Percentiles rank a stretch among this genome's conserved stretches.
phyloP scores from a whole-genome alignment of 2,113 vertebrate species.

The Nibea albiflora region DNA sequence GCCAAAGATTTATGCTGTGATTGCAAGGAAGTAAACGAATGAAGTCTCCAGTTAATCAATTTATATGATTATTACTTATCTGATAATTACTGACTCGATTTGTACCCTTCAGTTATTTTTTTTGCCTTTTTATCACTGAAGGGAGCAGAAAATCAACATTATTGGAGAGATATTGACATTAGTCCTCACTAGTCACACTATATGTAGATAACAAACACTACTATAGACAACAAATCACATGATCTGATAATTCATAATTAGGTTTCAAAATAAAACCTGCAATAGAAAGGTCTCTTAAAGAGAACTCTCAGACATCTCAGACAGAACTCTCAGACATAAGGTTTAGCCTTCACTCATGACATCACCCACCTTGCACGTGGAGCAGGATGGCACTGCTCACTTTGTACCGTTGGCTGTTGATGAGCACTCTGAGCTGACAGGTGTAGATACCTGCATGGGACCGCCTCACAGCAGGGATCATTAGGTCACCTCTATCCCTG shows the following conservation, averaged over 20 bases:
- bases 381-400: constrained; percentile 86
- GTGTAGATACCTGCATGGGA: constrained; percentile 86
- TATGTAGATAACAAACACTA: neutral
- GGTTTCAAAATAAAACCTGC: neutral
- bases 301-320: no score
- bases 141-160: neutral
- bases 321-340: neutral
- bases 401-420: constrained; percentile 76
- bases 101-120: neutral
- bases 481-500: constrained; percentile 22
- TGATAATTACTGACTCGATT: neutral
- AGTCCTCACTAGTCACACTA: neutral
- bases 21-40: neutral
- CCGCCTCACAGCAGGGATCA: constrained; percentile 77
- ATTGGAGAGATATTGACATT: neutral
- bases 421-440: constrained; percentile 80
- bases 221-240: neutral
- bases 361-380: constrained; percentile 80
- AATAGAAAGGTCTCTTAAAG: neutral
- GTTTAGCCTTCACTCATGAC: neutral
- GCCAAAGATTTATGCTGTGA: neutral
- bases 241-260: neutral
- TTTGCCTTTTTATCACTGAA: neutral
- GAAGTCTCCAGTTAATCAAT: neutral
- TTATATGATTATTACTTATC: neutral